Evolutionary conservation across 30 jellyfish, hydroid and myxozoan species (phyloP).

Genomic region (Turritopsis rubra): DNA sequence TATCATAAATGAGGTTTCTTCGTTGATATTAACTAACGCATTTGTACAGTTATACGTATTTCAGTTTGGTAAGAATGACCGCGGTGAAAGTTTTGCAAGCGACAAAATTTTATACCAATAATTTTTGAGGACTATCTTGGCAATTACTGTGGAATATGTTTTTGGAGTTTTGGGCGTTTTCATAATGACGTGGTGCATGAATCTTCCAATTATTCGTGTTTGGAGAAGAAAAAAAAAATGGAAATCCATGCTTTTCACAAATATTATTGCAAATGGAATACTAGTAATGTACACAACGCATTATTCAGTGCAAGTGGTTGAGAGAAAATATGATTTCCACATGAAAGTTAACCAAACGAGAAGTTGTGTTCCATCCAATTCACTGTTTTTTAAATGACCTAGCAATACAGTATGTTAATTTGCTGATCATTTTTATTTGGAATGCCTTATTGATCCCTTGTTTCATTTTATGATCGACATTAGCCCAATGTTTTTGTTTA

Average conservation of each 20-base stretch:
- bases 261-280: not conserved
- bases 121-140: too few relatives aligned
- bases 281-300: slow-evolving; percentile 9
- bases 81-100: not conserved
- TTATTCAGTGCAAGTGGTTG: not conserved
- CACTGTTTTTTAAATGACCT: not conserved
- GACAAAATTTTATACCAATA: not conserved
- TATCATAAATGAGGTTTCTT: not conserved
- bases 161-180: slow-evolving; percentile 3
- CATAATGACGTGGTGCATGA: slow-evolving; percentile 14
- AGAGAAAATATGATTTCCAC: not conserved
- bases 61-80: not conserved
- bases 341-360: not conserved
- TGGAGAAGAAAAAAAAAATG: slow-evolving; percentile 17
- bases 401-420: too few relatives aligned
- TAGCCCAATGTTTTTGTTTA: too few relatives aligned
- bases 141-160: too few relatives aligned
- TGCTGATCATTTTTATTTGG: too few relatives aligned
- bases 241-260: not conserved
- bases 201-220: slow-evolving; percentile 5
- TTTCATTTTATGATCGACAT: too few relatives aligned
- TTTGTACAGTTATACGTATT: too few relatives aligned
- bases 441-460: too few relatives aligned
- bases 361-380: slow-evolving; percentile 1
- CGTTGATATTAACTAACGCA: slow-evolving; percentile 1